Base-by-base conservation (phyloP, 2,113 vertebrate genomes). In the Aegypius monachus region DNA sequence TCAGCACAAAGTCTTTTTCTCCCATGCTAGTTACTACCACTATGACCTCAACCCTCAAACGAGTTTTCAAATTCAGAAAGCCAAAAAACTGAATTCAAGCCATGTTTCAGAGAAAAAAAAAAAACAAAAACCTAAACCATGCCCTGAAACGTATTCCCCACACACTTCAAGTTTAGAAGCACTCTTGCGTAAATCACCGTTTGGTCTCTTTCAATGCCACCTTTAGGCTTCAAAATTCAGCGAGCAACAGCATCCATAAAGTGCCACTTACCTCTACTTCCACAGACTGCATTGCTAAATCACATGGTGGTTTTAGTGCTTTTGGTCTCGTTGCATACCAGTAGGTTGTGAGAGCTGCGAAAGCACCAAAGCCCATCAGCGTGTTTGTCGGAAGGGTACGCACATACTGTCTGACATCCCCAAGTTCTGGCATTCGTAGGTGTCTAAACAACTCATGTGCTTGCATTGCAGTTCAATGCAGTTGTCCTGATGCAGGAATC, bases 301-400 rank as follows among this genome's bases (percentile, higher is more conserved):
- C 99, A 50, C 99, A 99, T 36, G 99, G 99, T 1, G 99, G 99
- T 75, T 98, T 99, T 83, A 99, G 97, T 56, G 99, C 99, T 92
- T 98, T 99, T 0, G 99, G 99, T 67, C 99, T 98, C 3, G 99
- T 99, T 73, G 99, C 98, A 11, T 99, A 99, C 99, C 99, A 99
- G 98, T 99, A 99, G 21, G 99, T 99, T 0, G 99, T 99, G 87
- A 99, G 97, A 5, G 99, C 99, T 0, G 99, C 99, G 2, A 99
- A 99, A 9, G 99, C 99, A 0, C 99, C 99, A 22, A 99, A 98
- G 65, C 99, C 99, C 99, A 99, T 98, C 47, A 99, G 97, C 0
- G 99, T 99, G 36, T 99, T 99, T 53, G 99, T 98, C 0, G 99
- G 99, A 43, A 99, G 97, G 38, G 98, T 98, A 16, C 99, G 98